These are phyloP conservation scores for Rhinichthys osculus DNA, from an alignment of 2,797 vertebrate genomes.

Conservation along the genomic window DNA sequence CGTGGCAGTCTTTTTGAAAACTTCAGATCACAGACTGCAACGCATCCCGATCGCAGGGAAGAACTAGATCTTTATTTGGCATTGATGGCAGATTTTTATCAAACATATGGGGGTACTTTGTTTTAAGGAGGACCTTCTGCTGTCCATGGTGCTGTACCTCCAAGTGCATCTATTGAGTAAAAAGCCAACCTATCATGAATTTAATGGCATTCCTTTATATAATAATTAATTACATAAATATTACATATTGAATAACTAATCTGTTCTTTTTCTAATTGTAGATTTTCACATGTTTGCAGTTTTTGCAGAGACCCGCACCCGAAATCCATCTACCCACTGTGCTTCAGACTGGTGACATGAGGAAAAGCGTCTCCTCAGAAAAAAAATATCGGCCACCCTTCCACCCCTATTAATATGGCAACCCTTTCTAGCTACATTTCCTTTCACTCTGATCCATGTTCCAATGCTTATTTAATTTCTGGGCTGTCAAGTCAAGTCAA, in stretches of 20 bases:
- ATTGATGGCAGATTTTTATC: background rate
- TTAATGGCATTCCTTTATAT: background rate
- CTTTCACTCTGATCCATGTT: too few species aligned
- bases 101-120: background rate
- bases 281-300: too few species aligned
- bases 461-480: too few species aligned
- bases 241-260: background rate
- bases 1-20: background rate
- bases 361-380: too few species aligned
- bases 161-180: background rate
- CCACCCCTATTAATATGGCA: too few species aligned
- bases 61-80: background rate
- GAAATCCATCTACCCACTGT: too few species aligned
- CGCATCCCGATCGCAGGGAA: background rate
- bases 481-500: too few species aligned
- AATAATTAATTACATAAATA: background rate
- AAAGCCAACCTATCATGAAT: background rate
- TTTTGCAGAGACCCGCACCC: too few species aligned
- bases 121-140: background rate
- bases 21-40: background rate
- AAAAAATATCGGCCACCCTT: too few species aligned
- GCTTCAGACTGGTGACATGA: too few species aligned
- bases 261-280: too few species aligned
- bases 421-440: too few species aligned
- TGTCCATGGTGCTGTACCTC: background rate